Evolutionary conservation across 2,113 vertebrate species (phyloP), one percentile per base, ranked within the genome.

Genomic region (Catharus minimus): DNA sequence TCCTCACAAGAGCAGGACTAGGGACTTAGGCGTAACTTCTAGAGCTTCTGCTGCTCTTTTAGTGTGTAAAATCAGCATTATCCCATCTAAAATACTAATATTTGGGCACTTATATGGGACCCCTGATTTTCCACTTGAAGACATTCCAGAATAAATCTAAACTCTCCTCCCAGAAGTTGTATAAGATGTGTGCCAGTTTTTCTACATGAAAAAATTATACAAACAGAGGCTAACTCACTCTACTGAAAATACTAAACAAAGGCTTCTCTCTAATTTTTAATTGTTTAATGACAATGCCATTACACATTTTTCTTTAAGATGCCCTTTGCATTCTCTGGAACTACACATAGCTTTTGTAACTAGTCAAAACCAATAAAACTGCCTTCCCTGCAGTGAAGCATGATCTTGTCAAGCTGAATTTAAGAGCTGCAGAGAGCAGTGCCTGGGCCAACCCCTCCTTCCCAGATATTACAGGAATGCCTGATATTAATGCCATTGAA

Each of bases 181-280:
- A 1, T 18, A 26, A 15, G 15, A 2, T 26, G 10, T 0, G 0
- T 32, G 9, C 4, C 26, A 56, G 5, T 6, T 60, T 44, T 75
- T 39, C n/a, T 9, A 18, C 2, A 15, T 4, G 2, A 26, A 78
- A 19, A 46, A 36, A 21, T 24, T 4, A 1, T n/a, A 20, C 24
- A 56, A 38, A 8, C 28, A 72, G 4, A 1, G 30, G 30, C 6
- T 41, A 14, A 5, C 17, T 41, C 46, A 9, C 17, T 38, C 38
- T 56, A 17, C 20, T 60, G 21, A 89, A 83, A 82, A 33, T 2
- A 39, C 14, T 19, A 26, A 44, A 60, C 7, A 72, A 65, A 81
- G 4, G 2, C 3, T 6, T 56, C 14, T 57, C 20, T 33, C 11
- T 2, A 47, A 3, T 33, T 69, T 68, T 39, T 49, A 41, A 27